phyloP scores from a whole-genome alignment of 2,797 vertebrate genomes.

The Adrianichthys oophorus region DNA sequence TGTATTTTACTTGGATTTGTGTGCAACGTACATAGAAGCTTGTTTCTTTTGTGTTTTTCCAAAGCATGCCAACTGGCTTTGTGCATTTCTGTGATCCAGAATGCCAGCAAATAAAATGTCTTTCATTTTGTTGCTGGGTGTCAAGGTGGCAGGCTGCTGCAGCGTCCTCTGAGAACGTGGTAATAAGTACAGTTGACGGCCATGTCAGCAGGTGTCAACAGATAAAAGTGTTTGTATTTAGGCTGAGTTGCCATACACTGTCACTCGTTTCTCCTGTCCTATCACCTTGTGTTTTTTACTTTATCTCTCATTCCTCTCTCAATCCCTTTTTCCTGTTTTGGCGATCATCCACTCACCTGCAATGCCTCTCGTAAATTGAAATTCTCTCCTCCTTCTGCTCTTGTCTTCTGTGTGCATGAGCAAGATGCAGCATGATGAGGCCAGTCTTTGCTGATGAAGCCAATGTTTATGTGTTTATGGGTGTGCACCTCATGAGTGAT shows the following conservation, averaged over 20 bases:
- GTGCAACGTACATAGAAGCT: constrained; percentile 29
- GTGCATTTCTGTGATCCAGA: constrained; percentile 11
- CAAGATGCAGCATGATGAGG: constrained; percentile 31
- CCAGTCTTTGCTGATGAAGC: constrained; percentile 48
- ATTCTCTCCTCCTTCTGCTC: constrained; percentile 15
- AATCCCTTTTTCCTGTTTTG: constrained; percentile 13
- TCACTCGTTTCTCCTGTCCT: constrained; percentile 56
- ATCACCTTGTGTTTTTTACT: constrained; percentile 61
- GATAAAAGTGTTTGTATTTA: constrained; percentile 73
- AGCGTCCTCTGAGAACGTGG: constrained; percentile 48
- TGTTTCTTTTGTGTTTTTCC: constrained; percentile 18
- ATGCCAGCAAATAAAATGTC: constrained; percentile 33
- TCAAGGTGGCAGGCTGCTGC: constrained; percentile 48
- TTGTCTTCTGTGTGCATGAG: constrained; percentile 21
- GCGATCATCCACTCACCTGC: constrained; percentile 38
- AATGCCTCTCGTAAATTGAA: constrained; percentile 40
- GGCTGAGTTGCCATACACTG: constrained; percentile 50
- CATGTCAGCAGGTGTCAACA: constrained; percentile 73
- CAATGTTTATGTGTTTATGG: constrained; percentile 21
- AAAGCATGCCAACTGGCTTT: constrained; percentile 7
- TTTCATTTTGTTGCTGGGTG: constrained; percentile 29
- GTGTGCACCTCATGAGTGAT: constrained; percentile 31
- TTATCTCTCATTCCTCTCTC: constrained; percentile 45
- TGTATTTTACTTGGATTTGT: constrained; percentile 14
- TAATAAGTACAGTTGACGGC: constrained; percentile 72